Percentiles rank a stretch among this genome's conserved stretches.
Conservation (phyloP, 2,888 invertebrate genomes). For the Rhynchonema sp. region DNA sequence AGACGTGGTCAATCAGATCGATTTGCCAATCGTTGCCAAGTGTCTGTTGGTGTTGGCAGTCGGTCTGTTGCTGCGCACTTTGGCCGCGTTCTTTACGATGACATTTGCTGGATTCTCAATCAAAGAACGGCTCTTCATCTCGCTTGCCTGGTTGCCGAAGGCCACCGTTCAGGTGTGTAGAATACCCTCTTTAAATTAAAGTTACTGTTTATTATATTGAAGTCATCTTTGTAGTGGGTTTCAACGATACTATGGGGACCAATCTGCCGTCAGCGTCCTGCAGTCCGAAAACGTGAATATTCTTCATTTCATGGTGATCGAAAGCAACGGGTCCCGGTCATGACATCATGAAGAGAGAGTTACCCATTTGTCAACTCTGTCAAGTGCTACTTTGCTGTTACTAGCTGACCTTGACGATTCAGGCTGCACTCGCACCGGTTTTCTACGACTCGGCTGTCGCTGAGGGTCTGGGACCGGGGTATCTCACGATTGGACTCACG, state of each 20-base stretch:
- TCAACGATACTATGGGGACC: too few species aligned
- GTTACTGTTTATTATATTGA: too few species aligned
- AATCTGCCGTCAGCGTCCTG: too few species aligned
- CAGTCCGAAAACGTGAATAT: too few species aligned
- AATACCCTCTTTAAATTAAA: not conserved
- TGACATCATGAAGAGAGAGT: too few species aligned
- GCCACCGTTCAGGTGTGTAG: conserved; percentile 65
- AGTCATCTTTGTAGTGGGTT: too few species aligned
- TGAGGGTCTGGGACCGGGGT: not conserved
- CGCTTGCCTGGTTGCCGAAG: conserved; percentile 81
- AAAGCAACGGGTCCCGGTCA: too few species aligned
- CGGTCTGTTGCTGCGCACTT: conserved; percentile 39
- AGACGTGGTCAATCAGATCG: too few species aligned
- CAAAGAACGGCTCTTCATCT: conserved; percentile 74
- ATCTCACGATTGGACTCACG: not conserved
- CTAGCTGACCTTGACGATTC: too few species aligned
- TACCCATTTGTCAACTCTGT: too few species aligned
- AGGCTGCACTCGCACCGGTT: conserved; percentile 32
- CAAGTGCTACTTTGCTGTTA: too few species aligned
- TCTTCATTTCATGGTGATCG: too few species aligned
- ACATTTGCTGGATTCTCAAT: conserved; percentile 55
- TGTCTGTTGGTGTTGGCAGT: conserved; percentile 41
- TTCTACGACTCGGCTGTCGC: conserved; percentile 27
- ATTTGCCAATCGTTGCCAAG: conserved; percentile 34
- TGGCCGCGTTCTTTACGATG: conserved; percentile 30